Percentiles rank a stretch among this genome's conserved stretches.
Conservation (phyloP, 1,140 invertebrate species). For the Brachionus paranguensis region DNA sequence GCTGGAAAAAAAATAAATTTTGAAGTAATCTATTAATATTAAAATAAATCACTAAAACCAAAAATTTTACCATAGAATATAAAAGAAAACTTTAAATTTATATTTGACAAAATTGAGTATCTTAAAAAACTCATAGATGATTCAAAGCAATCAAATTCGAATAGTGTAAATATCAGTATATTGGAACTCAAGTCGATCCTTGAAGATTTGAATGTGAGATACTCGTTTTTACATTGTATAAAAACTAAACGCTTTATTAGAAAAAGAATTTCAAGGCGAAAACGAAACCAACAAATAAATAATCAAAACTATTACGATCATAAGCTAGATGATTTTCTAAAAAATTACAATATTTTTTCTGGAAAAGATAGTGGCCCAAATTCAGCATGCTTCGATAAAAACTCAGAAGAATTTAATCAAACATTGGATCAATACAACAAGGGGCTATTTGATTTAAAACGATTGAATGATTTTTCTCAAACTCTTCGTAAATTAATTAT, state of each 20-base stretch:
- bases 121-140: neutral
- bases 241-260: constrained; percentile 13
- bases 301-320: constrained; percentile 15
- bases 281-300: neutral
- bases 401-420: neutral
- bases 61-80: neutral
- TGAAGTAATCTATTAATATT: neutral
- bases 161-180: neutral
- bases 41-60: neutral
- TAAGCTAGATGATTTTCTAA: neutral
- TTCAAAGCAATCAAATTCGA: neutral
- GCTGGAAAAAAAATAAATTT: neutral
- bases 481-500: neutral
- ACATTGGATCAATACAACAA: neutral
- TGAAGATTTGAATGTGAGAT: neutral
- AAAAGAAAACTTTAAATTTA: neutral
- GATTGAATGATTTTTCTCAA: neutral
- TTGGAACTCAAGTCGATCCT: neutral
- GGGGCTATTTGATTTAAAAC: neutral
- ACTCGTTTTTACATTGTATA: neutral
- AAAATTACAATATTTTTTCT: neutral
- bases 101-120: neutral
- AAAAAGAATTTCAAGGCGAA: neutral
- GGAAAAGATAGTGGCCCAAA: neutral
- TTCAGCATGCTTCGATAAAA: neutral